These are phyloP conservation scores for Willowsia nigromaculata DNA, from an alignment of 2,888 invertebrate species.

Conservation along the genomic window DNA sequence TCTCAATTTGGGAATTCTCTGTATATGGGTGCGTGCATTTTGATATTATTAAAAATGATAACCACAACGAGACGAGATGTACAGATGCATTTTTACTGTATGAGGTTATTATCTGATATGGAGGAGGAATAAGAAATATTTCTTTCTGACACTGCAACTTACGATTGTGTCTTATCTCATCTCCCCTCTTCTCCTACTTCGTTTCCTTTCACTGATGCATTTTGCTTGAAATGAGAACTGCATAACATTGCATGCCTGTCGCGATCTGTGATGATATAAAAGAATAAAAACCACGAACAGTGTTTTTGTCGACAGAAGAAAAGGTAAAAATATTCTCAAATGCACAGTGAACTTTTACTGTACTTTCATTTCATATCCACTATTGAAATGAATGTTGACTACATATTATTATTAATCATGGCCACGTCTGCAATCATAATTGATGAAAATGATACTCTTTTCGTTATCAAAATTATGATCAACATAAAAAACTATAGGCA, in stretches of 20 bases:
- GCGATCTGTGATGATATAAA: too few species aligned
- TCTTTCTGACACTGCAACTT: constrained; percentile 28
- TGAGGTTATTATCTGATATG: constrained; percentile 38
- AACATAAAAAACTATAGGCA: too few species aligned
- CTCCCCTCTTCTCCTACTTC: constrained; percentile 3
- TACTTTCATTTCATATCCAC: too few species aligned
- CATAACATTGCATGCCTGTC: neutral
- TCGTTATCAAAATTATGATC: too few species aligned
- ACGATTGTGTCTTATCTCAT: constrained; percentile 9
- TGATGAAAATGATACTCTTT: too few species aligned
- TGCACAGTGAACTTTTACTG: too few species aligned
- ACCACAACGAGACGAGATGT: constrained; percentile 1
- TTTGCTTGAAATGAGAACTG: neutral
- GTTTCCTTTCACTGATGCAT: constrained; percentile 32
- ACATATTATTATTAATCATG: too few species aligned
- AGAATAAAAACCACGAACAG: too few species aligned
- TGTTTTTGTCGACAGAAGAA: too few species aligned
- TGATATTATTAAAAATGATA: neutral
- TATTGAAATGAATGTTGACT: too few species aligned
- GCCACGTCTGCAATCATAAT: too few species aligned
- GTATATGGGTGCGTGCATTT: neutral
- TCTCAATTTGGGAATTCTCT: neutral
- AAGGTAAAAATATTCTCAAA: too few species aligned
- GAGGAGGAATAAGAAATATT: constrained; percentile 16
- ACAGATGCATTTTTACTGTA: constrained; percentile 26